These are phyloP conservation scores for Synanceia verrucosa DNA, from an alignment of 2,797 vertebrate species.

Conservation along the genomic window DNA sequence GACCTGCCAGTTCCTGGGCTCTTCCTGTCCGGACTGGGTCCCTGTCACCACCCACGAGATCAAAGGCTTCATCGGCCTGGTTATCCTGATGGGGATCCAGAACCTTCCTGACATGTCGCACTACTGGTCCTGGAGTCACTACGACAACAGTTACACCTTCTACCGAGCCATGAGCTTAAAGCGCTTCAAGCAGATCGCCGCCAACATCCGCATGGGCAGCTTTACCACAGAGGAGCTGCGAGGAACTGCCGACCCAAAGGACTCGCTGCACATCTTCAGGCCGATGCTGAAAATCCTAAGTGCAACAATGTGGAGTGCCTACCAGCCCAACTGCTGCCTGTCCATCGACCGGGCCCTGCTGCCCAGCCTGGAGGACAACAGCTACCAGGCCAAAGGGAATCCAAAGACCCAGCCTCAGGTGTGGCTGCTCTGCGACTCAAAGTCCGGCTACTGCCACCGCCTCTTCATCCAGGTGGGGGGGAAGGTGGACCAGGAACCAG, in stretches of 20 bases:
- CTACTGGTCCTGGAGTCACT: constrained; percentile 82
- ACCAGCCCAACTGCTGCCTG: constrained; percentile 80
- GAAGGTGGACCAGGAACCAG: constrained; percentile 46
- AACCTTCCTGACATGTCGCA: constrained; percentile 71
- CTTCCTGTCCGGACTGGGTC: constrained; percentile 61
- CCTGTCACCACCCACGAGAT: constrained; percentile 74
- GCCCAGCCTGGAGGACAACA: constrained; percentile 69
- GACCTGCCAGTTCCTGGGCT: constrained; percentile 58
- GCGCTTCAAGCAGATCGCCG: constrained; percentile 80
- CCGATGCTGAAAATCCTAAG: constrained; percentile 76
- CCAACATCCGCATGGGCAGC: constrained; percentile 78
- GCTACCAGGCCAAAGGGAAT: constrained; percentile 17
- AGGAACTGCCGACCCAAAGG: background rate
- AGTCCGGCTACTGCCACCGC: constrained; percentile 86
- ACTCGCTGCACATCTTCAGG: constrained; percentile 77
- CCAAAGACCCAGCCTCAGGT: constrained; percentile 73
- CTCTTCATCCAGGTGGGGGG: constrained; percentile 71
- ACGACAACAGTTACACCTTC: constrained; percentile 78
- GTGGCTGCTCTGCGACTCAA: constrained; percentile 86
- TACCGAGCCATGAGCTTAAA: constrained; percentile 76
- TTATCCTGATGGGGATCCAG: constrained; percentile 81
- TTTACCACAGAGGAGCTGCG: constrained; percentile 37
- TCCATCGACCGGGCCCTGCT: constrained; percentile 79
- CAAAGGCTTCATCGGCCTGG: constrained; percentile 81
- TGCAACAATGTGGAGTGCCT: constrained; percentile 72